Base-by-base conservation (phyloP, 1,140 invertebrate genomes). In the Brachionus asplanchnoidis region DNA sequence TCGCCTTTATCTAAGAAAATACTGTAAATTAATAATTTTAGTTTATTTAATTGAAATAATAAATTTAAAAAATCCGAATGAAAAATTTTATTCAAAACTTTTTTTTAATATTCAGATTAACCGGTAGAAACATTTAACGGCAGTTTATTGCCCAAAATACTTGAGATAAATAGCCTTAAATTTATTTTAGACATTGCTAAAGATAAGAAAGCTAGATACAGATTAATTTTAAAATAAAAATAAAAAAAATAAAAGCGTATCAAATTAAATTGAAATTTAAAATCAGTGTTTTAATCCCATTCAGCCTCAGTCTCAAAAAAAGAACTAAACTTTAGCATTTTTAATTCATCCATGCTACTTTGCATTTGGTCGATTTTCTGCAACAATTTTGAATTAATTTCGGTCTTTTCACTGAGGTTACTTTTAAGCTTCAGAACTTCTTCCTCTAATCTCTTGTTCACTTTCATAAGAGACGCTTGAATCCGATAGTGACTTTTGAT, bases 401-500 rank as follows among this genome's bases (percentile, higher is more conserved):
- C 6, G 2, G 20, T 17, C 11, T 82, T 7, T 82, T 82, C 79
- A 36, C 44, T 82, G 2, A 82, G 53, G 65, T 46, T 60, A 65
- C 36, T 26, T 82, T 46, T 60, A 11, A 82, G 40, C 60, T 68
- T 82, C n/a, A 32, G 3, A 46, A 82, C 32, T 68, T 82, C 79
- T 65, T 65, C 50, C 40, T 82, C 79, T 42, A 82, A 26, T 8
- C 53, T 23, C 4, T 68, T 68, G 40, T 82, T 82, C 4, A 82
- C 53, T 36, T 82, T 82, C 50, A 82, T 65, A 23, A 82, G 26
- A 42, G 79, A 82, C 20, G 32, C 40, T 82, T 82, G 79, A 36
- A 82, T 65, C 1, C 79, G 32, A 42, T 60, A 17, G 26, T 82
- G 79, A 44, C 40, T 65, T 32, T 68, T 82, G 6, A 82, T 28